Conservation (phyloP, 2,888 invertebrate species). For the Fabriciana adippe region DNA sequence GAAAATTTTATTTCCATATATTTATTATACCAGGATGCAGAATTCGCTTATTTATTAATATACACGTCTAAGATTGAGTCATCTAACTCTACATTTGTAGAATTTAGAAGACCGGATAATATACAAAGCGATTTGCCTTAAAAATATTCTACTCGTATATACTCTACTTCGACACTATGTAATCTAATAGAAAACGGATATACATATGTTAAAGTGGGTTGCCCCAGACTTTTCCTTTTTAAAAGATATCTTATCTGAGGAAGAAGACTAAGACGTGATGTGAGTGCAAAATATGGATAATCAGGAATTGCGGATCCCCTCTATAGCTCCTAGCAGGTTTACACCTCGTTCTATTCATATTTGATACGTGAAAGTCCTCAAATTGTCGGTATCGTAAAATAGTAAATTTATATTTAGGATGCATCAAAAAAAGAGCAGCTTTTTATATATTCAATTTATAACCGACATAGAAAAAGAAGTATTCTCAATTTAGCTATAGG, state of each 20-base stretch:
- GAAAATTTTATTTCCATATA: too few relatives aligned
- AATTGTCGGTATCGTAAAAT: constrained; percentile 17
- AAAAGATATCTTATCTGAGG: constrained; percentile 44
- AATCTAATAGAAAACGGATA: constrained; percentile 19
- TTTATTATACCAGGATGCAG: too few relatives aligned
- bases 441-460: too few relatives aligned
- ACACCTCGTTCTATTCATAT: constrained; percentile 52
- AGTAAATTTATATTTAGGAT: constrained; percentile 6
- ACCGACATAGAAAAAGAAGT: too few relatives aligned
- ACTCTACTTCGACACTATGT: not conserved
- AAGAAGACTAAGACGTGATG: constrained; percentile 58
- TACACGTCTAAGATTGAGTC: too few relatives aligned
- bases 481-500: too few relatives aligned
- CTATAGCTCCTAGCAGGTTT: constrained; percentile 51
- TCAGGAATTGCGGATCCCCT: constrained; percentile 59
- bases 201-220: constrained; percentile 21
- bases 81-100: too few relatives aligned
- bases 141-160: not conserved
- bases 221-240: constrained; percentile 45
- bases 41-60: too few relatives aligned
- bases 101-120: too few relatives aligned
- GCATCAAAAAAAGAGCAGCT: not conserved
- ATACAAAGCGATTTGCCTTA: too few relatives aligned
- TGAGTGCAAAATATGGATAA: constrained; percentile 69
- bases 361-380: constrained; percentile 35